Percentiles rank a stretch among this genome's conserved stretches.
Evolutionary conservation across 1,140 invertebrate genomes (phyloP).

Genomic region (Drosophila mayri): DNA sequence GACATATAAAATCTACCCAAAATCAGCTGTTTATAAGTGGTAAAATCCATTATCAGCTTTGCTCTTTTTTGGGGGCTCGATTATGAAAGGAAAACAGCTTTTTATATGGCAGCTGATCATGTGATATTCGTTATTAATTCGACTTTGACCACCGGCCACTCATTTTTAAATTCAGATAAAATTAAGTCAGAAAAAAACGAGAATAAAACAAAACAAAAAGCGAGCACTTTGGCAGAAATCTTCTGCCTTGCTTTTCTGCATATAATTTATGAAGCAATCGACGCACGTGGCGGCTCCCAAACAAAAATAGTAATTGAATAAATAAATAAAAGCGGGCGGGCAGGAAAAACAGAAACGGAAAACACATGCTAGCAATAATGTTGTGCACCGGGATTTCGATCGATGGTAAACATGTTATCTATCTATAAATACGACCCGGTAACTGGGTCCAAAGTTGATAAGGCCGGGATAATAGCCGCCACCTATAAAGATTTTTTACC

Average conservation of each 20-base stretch:
- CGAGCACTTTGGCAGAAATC: conserved; percentile 15
- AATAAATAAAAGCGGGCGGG: conserved; percentile 27
- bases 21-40: conserved; percentile 50
- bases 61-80: conserved; percentile 53
- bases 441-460: conserved; percentile 53
- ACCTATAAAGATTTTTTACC: conserved; percentile 24
- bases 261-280: conserved; percentile 58
- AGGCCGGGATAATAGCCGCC: conserved; percentile 15
- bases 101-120: conserved; percentile 53
- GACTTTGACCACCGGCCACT: conserved; percentile 61
- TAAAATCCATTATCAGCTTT: conserved; percentile 13
- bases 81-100: conserved; percentile 37
- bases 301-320: conserved; percentile 50
- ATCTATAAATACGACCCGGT: conserved; percentile 28
- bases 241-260: conserved; percentile 11
- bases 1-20: conserved; percentile 11
- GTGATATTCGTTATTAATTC: conserved; percentile 70
- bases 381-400: conserved; percentile 46
- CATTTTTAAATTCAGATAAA: conserved; percentile 69
- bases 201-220: conserved; percentile 16
- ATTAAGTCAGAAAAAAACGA: conserved; percentile 27
- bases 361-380: conserved; percentile 56
- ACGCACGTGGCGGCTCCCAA: conserved; percentile 60
- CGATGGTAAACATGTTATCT: conserved; percentile 65
- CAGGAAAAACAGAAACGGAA: conserved; percentile 32